Evolutionary conservation across 2,797 vertebrate genomes (phyloP).

Genomic region (Enteromius treurensis): DNA sequence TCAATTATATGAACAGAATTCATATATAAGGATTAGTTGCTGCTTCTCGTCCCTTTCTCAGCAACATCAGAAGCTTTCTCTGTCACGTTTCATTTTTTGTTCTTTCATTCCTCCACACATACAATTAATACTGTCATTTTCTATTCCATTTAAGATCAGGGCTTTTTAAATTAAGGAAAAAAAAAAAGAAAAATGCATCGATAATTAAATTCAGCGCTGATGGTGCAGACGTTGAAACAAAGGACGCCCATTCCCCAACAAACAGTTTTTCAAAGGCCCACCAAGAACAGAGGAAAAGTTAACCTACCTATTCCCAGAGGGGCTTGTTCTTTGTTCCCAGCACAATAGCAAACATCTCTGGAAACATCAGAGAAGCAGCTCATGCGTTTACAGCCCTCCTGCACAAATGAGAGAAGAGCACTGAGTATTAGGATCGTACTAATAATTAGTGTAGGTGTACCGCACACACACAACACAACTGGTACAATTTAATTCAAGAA

Average conservation of each 20-base stretch:
- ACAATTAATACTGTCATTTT: constrained; percentile 54
- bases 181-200: not conserved
- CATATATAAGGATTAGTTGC: constrained; percentile 7
- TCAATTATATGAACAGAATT: not conserved
- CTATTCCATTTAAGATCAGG: constrained; percentile 46
- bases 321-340: constrained; percentile 76
- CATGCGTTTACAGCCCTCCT: constrained; percentile 61
- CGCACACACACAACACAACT: constrained; percentile 36
- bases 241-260: constrained; percentile 64
- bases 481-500: not conserved
- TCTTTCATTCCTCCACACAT: constrained; percentile 25
- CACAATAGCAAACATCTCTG: constrained; percentile 74
- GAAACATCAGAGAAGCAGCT: constrained; percentile 77
- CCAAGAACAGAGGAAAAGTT: constrained; percentile 67
- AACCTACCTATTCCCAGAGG: constrained; percentile 71
- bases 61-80: constrained; percentile 34
- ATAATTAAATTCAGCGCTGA: constrained; percentile 27
- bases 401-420: constrained; percentile 75
- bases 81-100: constrained; percentile 44
- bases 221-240: constrained; percentile 73
- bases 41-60: constrained; percentile 24
- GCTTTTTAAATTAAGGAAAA: constrained; percentile 46
- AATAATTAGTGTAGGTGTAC: constrained; percentile 51
- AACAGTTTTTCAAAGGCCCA: constrained; percentile 72
- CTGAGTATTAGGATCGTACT: constrained; percentile 73